phyloP scores from a whole-genome alignment of 2,888 invertebrate genomes.

The Cynaeus angustus region DNA sequence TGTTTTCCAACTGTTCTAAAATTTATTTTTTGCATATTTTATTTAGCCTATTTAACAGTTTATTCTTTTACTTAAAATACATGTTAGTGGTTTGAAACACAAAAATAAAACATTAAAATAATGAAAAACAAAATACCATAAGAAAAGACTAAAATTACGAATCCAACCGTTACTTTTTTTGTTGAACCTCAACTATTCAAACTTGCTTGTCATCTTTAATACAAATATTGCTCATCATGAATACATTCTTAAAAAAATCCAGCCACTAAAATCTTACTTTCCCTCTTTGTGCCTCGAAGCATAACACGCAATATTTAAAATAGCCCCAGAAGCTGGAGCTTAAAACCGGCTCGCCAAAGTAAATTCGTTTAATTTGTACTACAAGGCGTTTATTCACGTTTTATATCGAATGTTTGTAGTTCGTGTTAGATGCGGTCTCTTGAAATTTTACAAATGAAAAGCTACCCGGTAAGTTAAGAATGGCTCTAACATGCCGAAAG shows the following conservation, averaged over 20 bases:
- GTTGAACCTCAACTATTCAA: too few relatives aligned
- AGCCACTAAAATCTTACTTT: not conserved
- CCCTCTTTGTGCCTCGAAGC: not conserved
- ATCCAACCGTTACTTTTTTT: too few relatives aligned
- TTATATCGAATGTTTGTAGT: slow-evolving; percentile 53
- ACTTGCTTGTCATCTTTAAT: too few relatives aligned
- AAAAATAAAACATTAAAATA: too few relatives aligned
- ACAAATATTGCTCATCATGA: too few relatives aligned
- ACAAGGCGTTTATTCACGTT: slow-evolving; percentile 27
- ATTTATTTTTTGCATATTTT: too few relatives aligned
- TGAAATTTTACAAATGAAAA: slow-evolving; percentile 50
- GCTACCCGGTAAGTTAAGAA: slow-evolving; percentile 51
- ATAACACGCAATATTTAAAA: slow-evolving; percentile 29
- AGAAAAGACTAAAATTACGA: too few relatives aligned
- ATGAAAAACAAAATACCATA: too few relatives aligned
- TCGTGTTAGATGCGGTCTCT: slow-evolving; percentile 58
- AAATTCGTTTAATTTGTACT: slow-evolving; percentile 35
- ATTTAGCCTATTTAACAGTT: too few relatives aligned
- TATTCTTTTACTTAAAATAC: too few relatives aligned
- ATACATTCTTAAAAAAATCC: not conserved
- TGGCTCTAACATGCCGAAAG: slow-evolving; percentile 55
- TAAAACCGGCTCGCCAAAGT: slow-evolving; percentile 15
- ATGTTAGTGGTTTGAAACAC: too few relatives aligned
- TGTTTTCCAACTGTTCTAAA: too few relatives aligned
- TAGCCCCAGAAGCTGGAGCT: slow-evolving; percentile 9